Conservation (phyloP, 2,797 vertebrate species). For the Leucoraja ocellata region DNA sequence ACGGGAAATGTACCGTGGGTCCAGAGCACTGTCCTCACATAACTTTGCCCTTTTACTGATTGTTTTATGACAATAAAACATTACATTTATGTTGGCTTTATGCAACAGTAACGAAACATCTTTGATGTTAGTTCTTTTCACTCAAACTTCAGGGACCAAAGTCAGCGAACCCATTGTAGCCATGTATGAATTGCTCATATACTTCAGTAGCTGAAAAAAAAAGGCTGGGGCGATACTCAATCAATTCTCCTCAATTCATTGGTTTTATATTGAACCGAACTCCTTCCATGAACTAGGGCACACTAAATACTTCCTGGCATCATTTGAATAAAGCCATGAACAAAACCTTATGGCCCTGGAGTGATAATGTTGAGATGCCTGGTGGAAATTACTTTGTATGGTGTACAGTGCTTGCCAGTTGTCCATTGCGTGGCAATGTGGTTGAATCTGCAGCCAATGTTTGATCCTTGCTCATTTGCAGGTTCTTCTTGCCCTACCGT, state of each 20-base stretch:
- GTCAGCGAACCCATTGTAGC: background rate
- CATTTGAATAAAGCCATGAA: background rate
- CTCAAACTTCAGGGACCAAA: background rate
- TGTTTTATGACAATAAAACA: background rate
- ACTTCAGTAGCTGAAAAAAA: background rate
- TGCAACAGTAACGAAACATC: background rate
- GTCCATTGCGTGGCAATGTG: background rate
- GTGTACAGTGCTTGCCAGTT: background rate
- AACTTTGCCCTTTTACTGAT: background rate
- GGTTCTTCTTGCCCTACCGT: background rate
- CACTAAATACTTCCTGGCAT: background rate
- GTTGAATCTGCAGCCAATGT: background rate
- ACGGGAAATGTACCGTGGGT: background rate
- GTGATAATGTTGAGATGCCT: background rate
- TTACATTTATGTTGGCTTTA: background rate
- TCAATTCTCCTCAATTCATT: background rate
- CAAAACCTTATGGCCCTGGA: background rate
- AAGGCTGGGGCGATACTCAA: background rate
- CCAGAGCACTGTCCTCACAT: background rate
- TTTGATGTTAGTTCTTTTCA: background rate
- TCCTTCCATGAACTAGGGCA: background rate
- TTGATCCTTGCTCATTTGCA: background rate
- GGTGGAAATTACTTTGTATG: slow-evolving; percentile 12
- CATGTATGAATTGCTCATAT: background rate
- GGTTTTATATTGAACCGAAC: background rate